These are phyloP conservation scores for Macrochelys suwanniensis DNA, from an alignment of 2,797 vertebrate species.

Conservation along the genomic window DNA sequence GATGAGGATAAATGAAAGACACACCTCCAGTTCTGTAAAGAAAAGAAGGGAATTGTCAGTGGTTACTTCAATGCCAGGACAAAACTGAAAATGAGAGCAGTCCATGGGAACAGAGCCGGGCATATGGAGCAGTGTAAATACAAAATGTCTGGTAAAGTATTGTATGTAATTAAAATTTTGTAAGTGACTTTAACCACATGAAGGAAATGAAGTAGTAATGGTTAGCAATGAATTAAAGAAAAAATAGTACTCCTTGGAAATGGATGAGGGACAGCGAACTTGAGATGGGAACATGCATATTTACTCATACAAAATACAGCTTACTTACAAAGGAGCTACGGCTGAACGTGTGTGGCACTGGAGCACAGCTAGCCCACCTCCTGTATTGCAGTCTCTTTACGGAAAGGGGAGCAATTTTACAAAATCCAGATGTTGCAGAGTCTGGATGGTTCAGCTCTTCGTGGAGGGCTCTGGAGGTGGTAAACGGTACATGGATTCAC, in stretches of 20 bases:
- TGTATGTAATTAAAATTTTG: not conserved
- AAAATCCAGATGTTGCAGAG: not conserved
- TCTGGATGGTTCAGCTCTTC: not conserved
- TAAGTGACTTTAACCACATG: not conserved
- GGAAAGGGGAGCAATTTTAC: not conserved
- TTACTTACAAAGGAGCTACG: no score
- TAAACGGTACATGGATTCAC: not conserved
- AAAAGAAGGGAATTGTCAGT: not conserved
- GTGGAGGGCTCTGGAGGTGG: no score
- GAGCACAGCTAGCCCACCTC: not conserved
- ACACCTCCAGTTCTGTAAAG: not conserved
- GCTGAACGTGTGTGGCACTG: fast-evolving
- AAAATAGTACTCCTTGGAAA: not conserved
- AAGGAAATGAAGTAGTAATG: no score
- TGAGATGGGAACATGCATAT: fast-evolving
- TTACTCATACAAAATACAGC: fast-evolving
- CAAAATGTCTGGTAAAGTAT: not conserved
- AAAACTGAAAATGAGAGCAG: not conserved
- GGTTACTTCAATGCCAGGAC: not conserved
- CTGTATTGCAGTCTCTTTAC: fast-evolving
- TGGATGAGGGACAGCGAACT: not conserved
- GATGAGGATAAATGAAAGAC: not conserved
- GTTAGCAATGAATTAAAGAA: not conserved
- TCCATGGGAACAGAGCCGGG: not conserved
- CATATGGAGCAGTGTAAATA: not conserved